A percentile compares a stretch with the other conserved stretches of the same genome.
Evolutionary conservation across 1,140 invertebrate genomes (phyloP).

Genomic region (Euwallacea similis): DNA sequence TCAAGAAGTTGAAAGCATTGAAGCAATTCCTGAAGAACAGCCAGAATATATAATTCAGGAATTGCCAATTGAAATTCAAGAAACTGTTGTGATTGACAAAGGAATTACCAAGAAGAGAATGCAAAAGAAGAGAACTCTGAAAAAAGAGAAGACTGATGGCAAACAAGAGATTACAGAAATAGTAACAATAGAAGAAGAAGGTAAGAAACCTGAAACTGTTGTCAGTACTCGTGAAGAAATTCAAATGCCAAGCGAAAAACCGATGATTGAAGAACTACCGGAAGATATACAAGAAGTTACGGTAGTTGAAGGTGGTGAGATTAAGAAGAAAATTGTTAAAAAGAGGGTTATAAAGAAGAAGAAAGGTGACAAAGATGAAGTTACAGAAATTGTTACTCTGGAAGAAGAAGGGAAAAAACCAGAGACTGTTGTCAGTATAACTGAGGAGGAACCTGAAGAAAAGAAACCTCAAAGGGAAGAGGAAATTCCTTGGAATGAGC

Average conservation of each 20-base stretch:
- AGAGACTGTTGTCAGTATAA: conserved; percentile 49
- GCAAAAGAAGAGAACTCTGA: conserved; percentile 37
- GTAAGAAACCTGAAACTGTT: conserved; percentile 10
- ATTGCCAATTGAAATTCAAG: conserved; percentile 41
- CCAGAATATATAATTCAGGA: conserved; percentile 15
- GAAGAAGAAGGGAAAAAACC: conserved; percentile 54
- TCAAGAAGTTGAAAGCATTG: conserved; percentile 18
- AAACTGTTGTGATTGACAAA: conserved; percentile 45
- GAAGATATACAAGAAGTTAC: conserved; percentile 45
- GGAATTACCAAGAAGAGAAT: conserved; percentile 44
- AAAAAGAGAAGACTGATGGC: conserved; percentile 39
- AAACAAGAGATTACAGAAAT: conserved; percentile 30
- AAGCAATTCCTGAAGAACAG: conserved; percentile 33
- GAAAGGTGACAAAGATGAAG: conserved; percentile 46
- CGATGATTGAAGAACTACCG: conserved; percentile 42
- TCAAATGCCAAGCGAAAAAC: conserved; percentile 8
- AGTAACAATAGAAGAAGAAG: conserved; percentile 19
- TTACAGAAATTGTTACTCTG: conserved; percentile 48
- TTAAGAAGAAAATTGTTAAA: conserved; percentile 47
- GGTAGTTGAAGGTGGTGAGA: conserved; percentile 37
- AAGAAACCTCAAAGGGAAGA: conserved; percentile 34
- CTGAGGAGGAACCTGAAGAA: conserved; percentile 42
- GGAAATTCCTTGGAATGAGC: conserved; percentile 44
- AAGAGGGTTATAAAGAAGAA: conserved; percentile 50
- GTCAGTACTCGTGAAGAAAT: conserved; percentile 39